Conservation (phyloP, 2,888 invertebrate genomes). For the Autographa gamma region DNA sequence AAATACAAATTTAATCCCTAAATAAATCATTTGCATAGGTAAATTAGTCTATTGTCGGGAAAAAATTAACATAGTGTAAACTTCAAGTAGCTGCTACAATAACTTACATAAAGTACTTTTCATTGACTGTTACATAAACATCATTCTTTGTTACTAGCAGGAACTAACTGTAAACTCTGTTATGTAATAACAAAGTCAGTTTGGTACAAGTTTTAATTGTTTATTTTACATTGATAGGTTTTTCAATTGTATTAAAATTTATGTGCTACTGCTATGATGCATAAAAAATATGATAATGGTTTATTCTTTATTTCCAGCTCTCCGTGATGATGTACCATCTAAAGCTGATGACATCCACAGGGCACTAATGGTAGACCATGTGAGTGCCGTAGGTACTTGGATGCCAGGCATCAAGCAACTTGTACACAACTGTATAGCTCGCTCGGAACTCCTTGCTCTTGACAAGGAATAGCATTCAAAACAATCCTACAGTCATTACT, state of each 20-base stretch:
- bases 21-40: too few relatives aligned
- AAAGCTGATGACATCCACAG: constrained; percentile 89
- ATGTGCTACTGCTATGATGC: too few relatives aligned
- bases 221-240: too few relatives aligned
- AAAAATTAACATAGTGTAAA: not conserved
- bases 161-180: not conserved
- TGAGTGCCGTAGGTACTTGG: constrained; percentile 89
- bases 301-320: constrained; percentile 78
- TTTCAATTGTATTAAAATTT: too few relatives aligned
- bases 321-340: constrained; percentile 81
- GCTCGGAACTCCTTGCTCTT: constrained; percentile 80
- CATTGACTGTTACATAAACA: constrained; percentile 30
- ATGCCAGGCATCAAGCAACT: constrained; percentile 90
- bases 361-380: constrained; percentile 89
- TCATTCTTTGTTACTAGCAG: not conserved
- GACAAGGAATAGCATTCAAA: constrained; percentile 72
- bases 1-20: too few relatives aligned
- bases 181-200: not conserved
- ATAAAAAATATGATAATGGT: too few relatives aligned
- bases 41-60: too few relatives aligned
- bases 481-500: not conserved
- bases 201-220: too few relatives aligned
- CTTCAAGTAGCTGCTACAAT: not conserved
- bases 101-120: constrained; percentile 1
- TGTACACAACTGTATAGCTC: constrained; percentile 84